A percentile compares a stretch with the other conserved stretches of the same genome.
Evolutionary conservation across 2,113 vertebrate species (phyloP).

Genomic region (Pangasianodon gigas): DNA sequence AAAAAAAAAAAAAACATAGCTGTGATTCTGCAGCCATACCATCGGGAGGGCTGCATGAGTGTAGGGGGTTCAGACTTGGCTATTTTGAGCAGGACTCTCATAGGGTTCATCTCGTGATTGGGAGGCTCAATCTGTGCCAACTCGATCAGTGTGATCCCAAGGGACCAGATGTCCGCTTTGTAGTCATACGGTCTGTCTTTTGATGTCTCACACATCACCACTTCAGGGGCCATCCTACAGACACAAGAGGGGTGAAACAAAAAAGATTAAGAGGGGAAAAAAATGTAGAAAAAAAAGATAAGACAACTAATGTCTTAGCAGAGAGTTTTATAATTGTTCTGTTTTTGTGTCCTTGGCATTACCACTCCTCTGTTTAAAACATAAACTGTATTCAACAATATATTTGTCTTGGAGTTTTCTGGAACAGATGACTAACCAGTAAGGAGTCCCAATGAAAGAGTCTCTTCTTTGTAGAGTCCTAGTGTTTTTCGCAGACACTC

Average conservation of each 20-base stretch:
- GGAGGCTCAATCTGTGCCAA: constrained; percentile 97
- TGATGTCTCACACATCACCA: constrained; percentile 98
- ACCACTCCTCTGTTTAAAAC: background rate
- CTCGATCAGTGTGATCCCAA: constrained; percentile 96
- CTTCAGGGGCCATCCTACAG: constrained; percentile 97
- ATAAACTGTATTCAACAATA: background rate
- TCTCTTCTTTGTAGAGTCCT: constrained; percentile 96
- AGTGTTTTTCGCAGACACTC: constrained; percentile 98
- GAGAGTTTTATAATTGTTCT: background rate
- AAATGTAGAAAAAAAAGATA: background rate
- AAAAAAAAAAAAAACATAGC: no score
- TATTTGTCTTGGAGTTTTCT: background rate
- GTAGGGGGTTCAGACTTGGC: constrained; percentile 95
- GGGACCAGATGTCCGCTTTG: constrained; percentile 98
- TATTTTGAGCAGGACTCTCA: constrained; percentile 97
- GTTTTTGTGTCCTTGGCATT: background rate
- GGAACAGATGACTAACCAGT: constrained; percentile 86
- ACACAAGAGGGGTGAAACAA: constrained; percentile 13
- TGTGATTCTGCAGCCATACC: constrained; percentile 72
- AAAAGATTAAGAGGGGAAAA: background rate
- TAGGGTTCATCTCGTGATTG: constrained; percentile 97
- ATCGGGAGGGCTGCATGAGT: constrained; percentile 90
- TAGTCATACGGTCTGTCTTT: constrained; percentile 97
- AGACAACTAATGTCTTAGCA: background rate
- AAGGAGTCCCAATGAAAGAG: constrained; percentile 97